These are phyloP conservation scores for Mythimna pallens DNA, from an alignment of 2,888 invertebrate species.

Conservation along the genomic window DNA sequence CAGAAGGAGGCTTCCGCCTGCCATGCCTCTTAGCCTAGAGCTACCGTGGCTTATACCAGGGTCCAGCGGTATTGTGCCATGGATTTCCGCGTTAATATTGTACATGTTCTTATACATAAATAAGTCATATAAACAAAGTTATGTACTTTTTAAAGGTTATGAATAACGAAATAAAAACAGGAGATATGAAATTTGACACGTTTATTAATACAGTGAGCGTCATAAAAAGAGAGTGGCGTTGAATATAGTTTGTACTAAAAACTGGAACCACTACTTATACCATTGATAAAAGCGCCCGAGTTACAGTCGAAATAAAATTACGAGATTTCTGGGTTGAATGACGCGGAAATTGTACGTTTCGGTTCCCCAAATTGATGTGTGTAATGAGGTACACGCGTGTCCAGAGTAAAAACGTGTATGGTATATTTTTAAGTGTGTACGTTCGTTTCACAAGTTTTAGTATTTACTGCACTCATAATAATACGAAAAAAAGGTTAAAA, in stretches of 20 bases:
- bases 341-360: constrained; percentile 35
- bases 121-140: background rate
- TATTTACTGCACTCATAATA: background rate
- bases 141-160: background rate
- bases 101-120: no score
- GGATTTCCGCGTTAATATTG: no score
- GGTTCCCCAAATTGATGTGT: constrained; percentile 21
- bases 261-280: constrained; percentile 8
- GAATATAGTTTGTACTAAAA: constrained; percentile 27
- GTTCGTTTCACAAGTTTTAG: background rate
- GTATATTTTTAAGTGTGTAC: background rate
- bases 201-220: constrained; percentile 4
- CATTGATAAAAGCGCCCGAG: constrained; percentile 17
- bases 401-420: constrained; percentile 5
- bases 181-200: background rate
- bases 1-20: no score
- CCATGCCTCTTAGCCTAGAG: no score
- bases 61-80: no score
- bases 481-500: no score
- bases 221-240: constrained; percentile 28
- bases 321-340: constrained; percentile 19
- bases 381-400: constrained; percentile 28
- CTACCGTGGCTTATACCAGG: no score
- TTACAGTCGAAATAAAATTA: constrained; percentile 33
- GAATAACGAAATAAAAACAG: constrained; percentile 1